phyloP scores from a whole-genome alignment of 2,797 vertebrate genomes.

The Corythornis leucogaster region DNA sequence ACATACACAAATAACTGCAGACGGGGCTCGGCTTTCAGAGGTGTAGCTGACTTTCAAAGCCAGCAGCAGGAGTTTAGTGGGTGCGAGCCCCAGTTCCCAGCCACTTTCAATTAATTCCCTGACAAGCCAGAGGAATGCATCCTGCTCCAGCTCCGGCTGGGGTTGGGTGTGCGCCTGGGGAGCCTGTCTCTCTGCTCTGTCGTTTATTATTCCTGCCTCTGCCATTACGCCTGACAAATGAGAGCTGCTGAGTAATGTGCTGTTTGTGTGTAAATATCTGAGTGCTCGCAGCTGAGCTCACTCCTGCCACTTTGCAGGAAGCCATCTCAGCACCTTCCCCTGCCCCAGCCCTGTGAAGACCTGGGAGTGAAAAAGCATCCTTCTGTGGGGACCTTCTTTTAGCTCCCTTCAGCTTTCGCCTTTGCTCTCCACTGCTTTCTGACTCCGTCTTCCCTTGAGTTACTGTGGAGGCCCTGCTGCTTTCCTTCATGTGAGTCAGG shows the following conservation, averaged over 20 bases:
- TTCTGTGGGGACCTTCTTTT: neutral
- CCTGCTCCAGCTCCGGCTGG: neutral
- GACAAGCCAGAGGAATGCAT: neutral
- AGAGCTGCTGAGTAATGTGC: slow-evolving; percentile 66
- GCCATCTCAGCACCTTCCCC: slow-evolving; percentile 24
- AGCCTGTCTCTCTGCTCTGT: slow-evolving; percentile 43
- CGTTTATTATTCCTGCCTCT: slow-evolving; percentile 57
- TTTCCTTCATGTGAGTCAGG: neutral
- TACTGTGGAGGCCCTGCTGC: neutral
- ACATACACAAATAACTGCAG: neutral
- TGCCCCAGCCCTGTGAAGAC: neutral
- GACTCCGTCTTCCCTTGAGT: neutral
- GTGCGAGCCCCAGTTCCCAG: neutral
- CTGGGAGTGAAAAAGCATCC: neutral
- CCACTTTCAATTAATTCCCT: neutral
- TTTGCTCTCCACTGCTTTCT: rapidly evolving
- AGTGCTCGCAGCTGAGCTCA: slow-evolving; percentile 49
- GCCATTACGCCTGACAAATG: slow-evolving; percentile 55
- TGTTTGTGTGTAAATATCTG: slow-evolving; percentile 64
- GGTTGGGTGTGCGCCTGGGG: neutral
- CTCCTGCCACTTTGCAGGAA: slow-evolving; percentile 46
- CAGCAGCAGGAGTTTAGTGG: neutral
- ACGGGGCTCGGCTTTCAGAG: neutral
- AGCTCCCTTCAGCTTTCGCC: neutral
- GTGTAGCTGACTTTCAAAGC: neutral